phyloP scores from a whole-genome alignment of 2,797 vertebrate genomes.

The Scyliorhinus canicula region DNA sequence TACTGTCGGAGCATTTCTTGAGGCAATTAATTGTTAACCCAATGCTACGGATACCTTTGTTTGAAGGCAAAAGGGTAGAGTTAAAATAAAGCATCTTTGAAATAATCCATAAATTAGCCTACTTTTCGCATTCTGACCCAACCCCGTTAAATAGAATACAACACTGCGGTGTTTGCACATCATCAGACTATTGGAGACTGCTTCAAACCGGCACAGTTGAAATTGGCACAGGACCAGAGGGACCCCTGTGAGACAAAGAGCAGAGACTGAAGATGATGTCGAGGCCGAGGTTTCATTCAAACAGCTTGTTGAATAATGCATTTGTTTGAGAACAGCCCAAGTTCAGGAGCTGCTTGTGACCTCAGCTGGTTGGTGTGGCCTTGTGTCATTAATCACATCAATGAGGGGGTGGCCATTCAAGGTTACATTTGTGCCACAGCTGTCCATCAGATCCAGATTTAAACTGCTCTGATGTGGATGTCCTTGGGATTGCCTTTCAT shows the following conservation, averaged over 20 bases:
- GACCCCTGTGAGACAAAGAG: conserved; percentile 13
- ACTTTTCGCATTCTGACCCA: neutral
- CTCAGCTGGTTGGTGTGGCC: neutral
- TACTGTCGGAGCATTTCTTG: neutral
- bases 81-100: neutral
- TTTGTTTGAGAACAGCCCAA: conserved; percentile 11
- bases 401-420: neutral
- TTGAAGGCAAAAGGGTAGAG: neutral
- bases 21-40: neutral
- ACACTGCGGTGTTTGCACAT: neutral
- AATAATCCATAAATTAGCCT: neutral
- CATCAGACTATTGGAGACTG: neutral
- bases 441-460: neutral
- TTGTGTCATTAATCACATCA: neutral
- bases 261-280: neutral
- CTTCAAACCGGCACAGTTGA: neutral
- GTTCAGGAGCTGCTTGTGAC: conserved; percentile 26
- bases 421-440: neutral
- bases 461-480: neutral
- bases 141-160: neutral
- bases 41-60: neutral
- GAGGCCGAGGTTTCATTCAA: neutral
- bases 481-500: conserved; percentile 12
- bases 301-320: conserved; percentile 35
- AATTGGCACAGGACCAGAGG: conserved; percentile 13